Base-by-base conservation (phyloP, 2,888 invertebrate genomes). In the Sphecodes monilicornis region DNA sequence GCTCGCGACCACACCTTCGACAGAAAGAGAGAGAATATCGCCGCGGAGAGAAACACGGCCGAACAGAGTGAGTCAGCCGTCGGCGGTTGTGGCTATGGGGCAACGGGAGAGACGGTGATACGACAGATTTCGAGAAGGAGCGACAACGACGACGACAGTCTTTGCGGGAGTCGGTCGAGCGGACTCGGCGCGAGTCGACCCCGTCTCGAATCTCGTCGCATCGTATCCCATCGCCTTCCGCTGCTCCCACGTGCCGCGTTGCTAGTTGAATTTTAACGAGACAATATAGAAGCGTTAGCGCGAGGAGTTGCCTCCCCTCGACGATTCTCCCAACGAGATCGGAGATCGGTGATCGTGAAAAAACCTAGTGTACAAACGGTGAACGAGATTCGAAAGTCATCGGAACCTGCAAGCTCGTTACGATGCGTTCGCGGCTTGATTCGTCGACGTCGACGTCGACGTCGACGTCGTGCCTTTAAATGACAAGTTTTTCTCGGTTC, bases 121-220 rank as follows among this genome's bases (percentile, higher is more conserved):
- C 22, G 54, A 78, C 41, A 76, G 54, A 81, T 64, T 69, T 29
- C 72, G 74, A 39, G 68, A 50, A 76, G 60, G 64, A 68, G 66
- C 54, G 69, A 57, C 68, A 54, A 54, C 78, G 57, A 72, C 69
- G 57, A 36, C 76, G 60, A 81, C 81, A 79, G 57, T 84, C 91
- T 91, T 81, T 88, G 91, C 91, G 91, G 91, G 91, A 91, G 91
- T 90, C 90, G 79, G 46, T 39, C 29, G 64, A 36, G 66, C 26
- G 3, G 4, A 36, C 66, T 66, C 66, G 66, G 36, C 66, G 8
- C 22, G n/a, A 54, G 8, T n/a, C 54, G 54, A 50, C 50, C n/a
- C n/a, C n/a, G n/a, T n/a, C n/a, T 18, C 22, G 54, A 54, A 8
- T 18, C n/a, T n/a, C 57, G 26, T 11, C 32, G 29, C 10, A 54